Base-by-base conservation (phyloP, 2,797 vertebrate species). In the Mormyrus proboscirostris region DNA sequence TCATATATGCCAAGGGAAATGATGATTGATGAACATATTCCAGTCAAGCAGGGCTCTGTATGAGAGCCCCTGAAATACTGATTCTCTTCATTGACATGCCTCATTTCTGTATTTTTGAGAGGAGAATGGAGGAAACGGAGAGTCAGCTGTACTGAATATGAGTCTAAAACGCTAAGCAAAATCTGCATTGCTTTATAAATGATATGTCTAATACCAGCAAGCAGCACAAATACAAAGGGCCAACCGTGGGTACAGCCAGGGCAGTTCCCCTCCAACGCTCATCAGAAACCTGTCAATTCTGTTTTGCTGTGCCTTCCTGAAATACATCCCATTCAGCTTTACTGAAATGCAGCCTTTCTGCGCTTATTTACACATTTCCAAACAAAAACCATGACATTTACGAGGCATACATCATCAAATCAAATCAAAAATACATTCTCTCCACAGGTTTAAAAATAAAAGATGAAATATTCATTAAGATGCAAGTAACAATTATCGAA, bases 101-200 rank as follows among this genome's bases (percentile, higher is more conserved):
- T 7, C 3, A 55, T 55, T 19, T 55, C 29, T 6, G 2, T 62
- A 87, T 59, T 62, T 87, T 12, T 87, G 14, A n/a, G 5, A 19
- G 5, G 51, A 55, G 9, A 10, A 29, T 33, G 22, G 16, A 57
- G 82, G 65, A 51, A 89, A 89, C 2, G 55, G 51, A 57, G 47
- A 41, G 59, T 86, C 22, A 86, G 76, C 33, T 19, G 62, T 47
- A 89, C 87, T 38, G 87, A 88, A 89, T 25, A 84, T 51, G 3
- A 29, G 3, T 12, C 62, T 33, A 57, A 84, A 16, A 90, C 50
- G 69, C 22, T 88, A 14, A 44, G 33, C 22, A 29, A 29, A 29
- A 29, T 29, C 1, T 69, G 38, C 88, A n/a, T 8, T 1, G 51
- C 47, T 90, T 50, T 76, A 88, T 92, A 92, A 94, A 94, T 91